Conservation (phyloP, 1,140 invertebrate genomes). For the Caerostris darwini region DNA sequence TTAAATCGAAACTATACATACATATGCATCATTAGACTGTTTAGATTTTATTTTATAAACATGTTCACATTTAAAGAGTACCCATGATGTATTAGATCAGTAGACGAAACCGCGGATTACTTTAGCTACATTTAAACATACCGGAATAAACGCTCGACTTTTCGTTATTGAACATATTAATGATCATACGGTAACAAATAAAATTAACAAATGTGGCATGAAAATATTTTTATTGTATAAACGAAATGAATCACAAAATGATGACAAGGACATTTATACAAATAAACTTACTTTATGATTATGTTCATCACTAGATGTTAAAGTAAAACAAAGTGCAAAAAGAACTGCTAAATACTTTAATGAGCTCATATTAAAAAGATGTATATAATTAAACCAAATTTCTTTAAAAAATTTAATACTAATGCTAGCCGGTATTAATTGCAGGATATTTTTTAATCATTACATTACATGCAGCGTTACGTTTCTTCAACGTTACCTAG, state of each 20-base stretch:
- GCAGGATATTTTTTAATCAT: slow-evolving; percentile 47
- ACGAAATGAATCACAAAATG: background rate
- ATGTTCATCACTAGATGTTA: slow-evolving; percentile 77
- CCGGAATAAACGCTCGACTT: background rate
- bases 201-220: background rate
- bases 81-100: background rate
- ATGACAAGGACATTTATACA: slow-evolving; percentile 44
- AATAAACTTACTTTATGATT: slow-evolving; percentile 76
- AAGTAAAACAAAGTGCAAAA: slow-evolving; percentile 65
- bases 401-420: slow-evolving; percentile 26
- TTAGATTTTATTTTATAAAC: background rate
- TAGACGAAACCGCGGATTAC: background rate
- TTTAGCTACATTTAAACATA: background rate
- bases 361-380: slow-evolving; percentile 54
- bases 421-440: slow-evolving; percentile 40
- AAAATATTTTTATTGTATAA: background rate
- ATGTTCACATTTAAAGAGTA: background rate
- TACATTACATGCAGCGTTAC: slow-evolving; percentile 34
- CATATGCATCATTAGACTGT: background rate
- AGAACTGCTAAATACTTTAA: background rate
- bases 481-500: slow-evolving; percentile 55
- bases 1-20: background rate
- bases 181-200: background rate
- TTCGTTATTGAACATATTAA: background rate
- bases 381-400: background rate